Base-by-base conservation (phyloP, 1,140 invertebrate species). In the Drosophila murphyi region DNA sequence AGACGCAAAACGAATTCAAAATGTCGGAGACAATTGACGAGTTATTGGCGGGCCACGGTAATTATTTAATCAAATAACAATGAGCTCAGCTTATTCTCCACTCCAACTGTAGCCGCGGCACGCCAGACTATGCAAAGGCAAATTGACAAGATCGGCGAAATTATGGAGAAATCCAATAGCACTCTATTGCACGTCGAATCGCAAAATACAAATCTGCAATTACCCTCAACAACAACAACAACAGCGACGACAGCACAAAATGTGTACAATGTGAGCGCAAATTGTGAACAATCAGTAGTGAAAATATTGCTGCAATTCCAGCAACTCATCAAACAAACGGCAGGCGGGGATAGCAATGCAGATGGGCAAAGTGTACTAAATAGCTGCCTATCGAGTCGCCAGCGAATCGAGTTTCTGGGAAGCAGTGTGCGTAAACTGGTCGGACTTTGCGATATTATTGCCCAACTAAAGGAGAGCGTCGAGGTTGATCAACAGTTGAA, bases 151-250 rank as follows among this genome's bases (percentile, higher is more conserved):
- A 83, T 90, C 6, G 59, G 71, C 0, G 87, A 91, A 60, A 78
- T 92, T 4, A 56, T 83, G 61, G 90, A 92, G 5, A 85, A 80
- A 7, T 90, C 87, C 0, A 92, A 92, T 39, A 89, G 76, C 56
- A 83, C 76, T 0, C 54, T 92, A 5, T 73, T 92, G 4, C 77
- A 89, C 28, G 74, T 90, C 10, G 90, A 92, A 59, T 47, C 72
- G 2, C 51, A 71, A 12, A 61, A 61, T 34, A 68, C 41, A 32
- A 3, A 41, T 3, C 39, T n/a, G 10, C 10, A 4, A 3, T n/a
- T 10, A 41, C 2, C 20, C 20, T 20, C 32, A 50, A 31, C 48
- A 51, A 32, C 29, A 10, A 29, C 8, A 12, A 60, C 67, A 56
- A 62, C 50, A 41, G 63, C 67, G 63, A 77, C 51, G 62, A 54